These are phyloP conservation scores for Diplodus sargus DNA, from an alignment of 2,797 vertebrate genomes.

Conservation along the genomic window DNA sequence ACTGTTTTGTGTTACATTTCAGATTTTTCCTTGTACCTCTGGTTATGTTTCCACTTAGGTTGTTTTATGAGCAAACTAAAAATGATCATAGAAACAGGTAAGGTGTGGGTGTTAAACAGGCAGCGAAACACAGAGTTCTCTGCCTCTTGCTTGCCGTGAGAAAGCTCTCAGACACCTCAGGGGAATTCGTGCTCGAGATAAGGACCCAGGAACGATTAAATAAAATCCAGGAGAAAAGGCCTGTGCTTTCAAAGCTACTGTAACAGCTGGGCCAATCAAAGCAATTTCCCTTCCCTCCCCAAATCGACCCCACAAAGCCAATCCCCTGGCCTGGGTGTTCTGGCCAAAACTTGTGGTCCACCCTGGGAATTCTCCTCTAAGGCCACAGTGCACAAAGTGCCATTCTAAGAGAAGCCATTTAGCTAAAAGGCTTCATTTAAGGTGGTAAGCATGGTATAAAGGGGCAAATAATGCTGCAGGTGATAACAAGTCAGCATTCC, in stretches of 20 bases:
- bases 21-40: neutral
- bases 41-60: neutral
- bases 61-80: neutral
- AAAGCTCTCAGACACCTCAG: slow-evolving; percentile 77
- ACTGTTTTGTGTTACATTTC: neutral
- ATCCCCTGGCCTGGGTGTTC: slow-evolving; percentile 70
- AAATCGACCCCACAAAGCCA: slow-evolving; percentile 81
- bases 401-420: slow-evolving; percentile 80
- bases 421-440: slow-evolving; percentile 80
- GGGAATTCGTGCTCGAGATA: slow-evolving; percentile 83
- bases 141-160: slow-evolving; percentile 78
- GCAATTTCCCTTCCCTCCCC: slow-evolving; percentile 81
- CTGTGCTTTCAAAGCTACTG: slow-evolving; percentile 83
- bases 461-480: slow-evolving; percentile 67
- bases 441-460: slow-evolving; percentile 70
- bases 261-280: slow-evolving; percentile 87
- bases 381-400: slow-evolving; percentile 81
- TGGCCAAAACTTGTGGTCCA: slow-evolving; percentile 71
- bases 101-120: slow-evolving; percentile 10
- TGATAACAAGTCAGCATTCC: slow-evolving; percentile 71
- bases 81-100: neutral
- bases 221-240: slow-evolving; percentile 83
- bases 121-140: slow-evolving; percentile 52
- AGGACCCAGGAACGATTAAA: slow-evolving; percentile 84
- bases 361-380: slow-evolving; percentile 83